Base-by-base conservation (phyloP, 2,888 invertebrate species). In the Dioctria rufipes region DNA sequence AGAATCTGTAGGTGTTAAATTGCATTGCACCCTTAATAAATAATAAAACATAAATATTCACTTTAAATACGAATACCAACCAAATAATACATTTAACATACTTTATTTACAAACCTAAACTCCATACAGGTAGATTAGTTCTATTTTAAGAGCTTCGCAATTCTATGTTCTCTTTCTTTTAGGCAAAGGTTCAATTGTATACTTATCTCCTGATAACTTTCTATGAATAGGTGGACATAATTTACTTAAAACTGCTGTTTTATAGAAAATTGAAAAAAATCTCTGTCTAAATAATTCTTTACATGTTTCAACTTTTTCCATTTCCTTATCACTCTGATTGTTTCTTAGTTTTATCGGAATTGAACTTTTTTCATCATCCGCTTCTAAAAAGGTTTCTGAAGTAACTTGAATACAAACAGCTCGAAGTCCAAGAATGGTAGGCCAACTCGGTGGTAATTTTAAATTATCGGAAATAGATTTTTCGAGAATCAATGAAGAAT, bases 371-470 rank as follows among this genome's bases (percentile, higher is more conserved):
- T 25, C 25, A 25, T 25, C 25, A 61, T 54, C 11, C 65, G 49
- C 8, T 49, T 54, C 49, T 37, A 25, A 9, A 5, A 25, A 63
- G 39, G 51, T 51, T 3, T 8, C 40, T 69, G 60, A 4, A 83
- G 81, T 0, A 84, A 75, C n/a, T 25, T 85, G 83, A 77, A 88
- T 86, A 73, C 88, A 88, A 0, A 88, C 61, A 3, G 86, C 86
- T 0, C 89, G 86, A 43, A 89, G 86, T 0, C 86, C 88, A 81
- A 88, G 83, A 78, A 87, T 84, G 3, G 87, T 86, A 4, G 85
- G 85, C 85, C 86, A 88, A 81, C 83, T 89, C 2, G 88, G 86
- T 5, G 88, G 86, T 69, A 88, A 80, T 75, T 60, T 66, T 63
- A 77, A 49, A 67, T 67, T 37, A 25, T 3, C 3, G 2, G 60